Evolutionary conservation across 2,797 vertebrate species (phyloP), one percentile per base, ranked within the genome.

Genomic region (Fringilla coelebs): DNA sequence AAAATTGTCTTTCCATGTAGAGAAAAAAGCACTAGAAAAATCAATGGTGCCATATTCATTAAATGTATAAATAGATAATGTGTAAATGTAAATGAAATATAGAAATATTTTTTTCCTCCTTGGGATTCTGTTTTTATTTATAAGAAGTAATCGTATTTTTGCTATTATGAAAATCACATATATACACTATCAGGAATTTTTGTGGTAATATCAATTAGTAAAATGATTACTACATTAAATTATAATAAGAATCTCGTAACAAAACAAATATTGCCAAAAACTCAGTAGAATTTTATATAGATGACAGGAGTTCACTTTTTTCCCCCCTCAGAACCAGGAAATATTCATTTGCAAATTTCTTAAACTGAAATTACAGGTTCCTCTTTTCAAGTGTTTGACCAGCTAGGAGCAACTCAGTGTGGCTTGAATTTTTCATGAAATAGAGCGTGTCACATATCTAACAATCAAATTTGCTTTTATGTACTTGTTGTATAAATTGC

Each of bases 401-500:
- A 88, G n/a, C 71, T 83, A 90, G 36, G 7, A 66, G 34, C 25
- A 71, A 49, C 29, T 78, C 34, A 79, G n/a, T 8, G 28, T 75
- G 43, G 4, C 13, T 89, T n/a, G 54, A 91, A 83, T 90, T 92
- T 94, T 89, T 92, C 25, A 81, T 77, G 48, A 87, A 92, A 74
- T 1, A 4, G 9, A 68, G 41, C 31, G 29, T 67, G n/a, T 58
- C 61, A 91, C 51, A 71, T 92, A 95, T 60, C 71, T 67, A 92
- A 79, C 55, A 65, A 95, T 80, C 78, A 87, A 91, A 94, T 90
- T 90, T 57, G 63, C 55, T 93, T 91, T 78, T 82, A 85, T 58
- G 25, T 87, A 85, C 83, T 97, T 92, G 93, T 71, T 93, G 92
- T 91, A 92, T 93, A 96, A 97, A 96, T 96, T 94, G 88, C 89